Base-by-base conservation (phyloP, 2,797 vertebrate genomes). In the Trematomus bernacchii region DNA sequence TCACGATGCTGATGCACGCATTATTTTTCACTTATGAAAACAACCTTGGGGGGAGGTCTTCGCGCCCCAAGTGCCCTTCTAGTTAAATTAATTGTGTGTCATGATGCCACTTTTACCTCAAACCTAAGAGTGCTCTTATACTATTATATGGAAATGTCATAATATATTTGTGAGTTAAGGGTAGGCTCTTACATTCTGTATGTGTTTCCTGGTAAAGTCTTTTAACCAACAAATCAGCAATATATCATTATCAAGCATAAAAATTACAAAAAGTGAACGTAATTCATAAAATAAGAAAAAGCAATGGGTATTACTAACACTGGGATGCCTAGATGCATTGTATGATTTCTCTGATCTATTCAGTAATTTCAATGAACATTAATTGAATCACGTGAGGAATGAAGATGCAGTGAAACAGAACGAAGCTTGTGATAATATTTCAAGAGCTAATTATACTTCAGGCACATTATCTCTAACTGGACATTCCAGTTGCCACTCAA, bases 371-470 rank as follows among this genome's bases (percentile, higher is more conserved):
- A 79, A 52, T 68, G 73, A 84, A 79, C n/a, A 82, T 82, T 83
- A 90, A 89, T 80, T 88, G 83, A 89, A 89, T 80, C 18, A 51
- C 46, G 7, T 44, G 71, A 79, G 68, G 83, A 83, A 86, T 82
- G 76, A 85, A 82, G 68, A 80, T 77, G 83, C 73, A 77, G 70
- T 48, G 61, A 78, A 82, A 88, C 68, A 89, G 81, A 90, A 85
- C 61, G 50, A 60, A 76, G 59, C 59, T 85, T 82, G 77, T 83
- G 73, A 63, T 83, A 86, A 85, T 85, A 79, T 85, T 87, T 90
- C 79, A 87, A 80, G 80, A 84, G 82, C 81, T 90, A 90, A 87
- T 90, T 81, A 83, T 79, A 72, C 86, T 85, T 79, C 74, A 74
- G 73, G 82, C 75, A 54, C 65, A 77, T 86, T 61, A 87, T 91